Evolutionary conservation across 1,140 invertebrate species (phyloP), one percentile per base, ranked within the genome.

Genomic region (Apis cerana): DNA sequence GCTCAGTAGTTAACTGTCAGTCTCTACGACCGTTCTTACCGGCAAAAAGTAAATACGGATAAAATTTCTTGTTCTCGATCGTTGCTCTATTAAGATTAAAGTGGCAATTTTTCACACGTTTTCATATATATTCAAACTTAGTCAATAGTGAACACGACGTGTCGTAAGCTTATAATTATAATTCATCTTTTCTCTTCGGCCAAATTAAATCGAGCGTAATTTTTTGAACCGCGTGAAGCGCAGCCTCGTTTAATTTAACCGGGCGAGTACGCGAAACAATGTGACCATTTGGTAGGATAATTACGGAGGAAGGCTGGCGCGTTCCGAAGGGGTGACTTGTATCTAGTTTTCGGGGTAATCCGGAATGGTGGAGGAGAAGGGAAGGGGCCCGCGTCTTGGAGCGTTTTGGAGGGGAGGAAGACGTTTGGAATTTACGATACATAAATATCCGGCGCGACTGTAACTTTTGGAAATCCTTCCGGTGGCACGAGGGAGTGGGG

Each of bases 241-340:
- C 58, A 52, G 70, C 70, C 76, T 67, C 81, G 67, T 78, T 87
- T 84, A 87, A 84, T 88, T 84, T 84, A 88, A 68, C 76, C 64
- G 58, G 74, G 71, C 79, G 50, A 70, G 78, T 72, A 72, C 81
- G 82, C 83, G 83, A 78, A 87, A 88, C 83, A 88, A 88, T 88
- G 86, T 62, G 85, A 74, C 85, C 86, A 75, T 87, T 88, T 84
- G 87, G 83, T 83, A 85, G 83, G 75, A 88, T 88, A 88, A 88
- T 88, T 88, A 88, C 83, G 80, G 62, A 68, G 54, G 21, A 54
- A 69, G 64, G 27, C 70, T 43, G 50, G 19, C 33, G 48, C 70
- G 65, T 82, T 75, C 70, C 86, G 61, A 88, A 88, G 87, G 87
- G 86, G 64, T 82, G 83, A 52, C 43, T 64, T 70, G 77, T 59